Base-by-base conservation (phyloP, 2,888 invertebrate genomes). In the Epinotia brunnichana region DNA sequence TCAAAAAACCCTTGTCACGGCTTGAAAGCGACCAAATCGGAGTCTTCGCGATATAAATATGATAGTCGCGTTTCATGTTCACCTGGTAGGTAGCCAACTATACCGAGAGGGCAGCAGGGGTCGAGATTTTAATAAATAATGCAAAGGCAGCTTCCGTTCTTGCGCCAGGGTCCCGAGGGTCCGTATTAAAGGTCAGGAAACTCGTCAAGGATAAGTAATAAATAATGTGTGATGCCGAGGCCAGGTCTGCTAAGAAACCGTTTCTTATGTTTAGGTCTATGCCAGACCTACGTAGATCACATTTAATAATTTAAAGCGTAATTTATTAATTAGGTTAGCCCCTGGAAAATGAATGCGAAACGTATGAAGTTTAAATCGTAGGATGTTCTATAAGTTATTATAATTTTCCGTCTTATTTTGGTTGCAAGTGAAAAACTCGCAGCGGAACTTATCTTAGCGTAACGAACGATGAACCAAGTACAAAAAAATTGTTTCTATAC, bases 1-100 rank as follows among this genome's bases (percentile, higher is more conserved):
- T 90, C 85, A 86, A 85, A 81, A 63, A 82, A 88, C 90, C 90
- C 89, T 89, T 82, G 85, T 90, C 90, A 88, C 79, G 76, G 79
- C 82, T 85, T 81, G 83, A 85, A 84, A 83, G 82, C 82, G 79
- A 81, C 81, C 81, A 81, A 83, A 85, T 81, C 82, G 79, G 80
- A 74, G 77, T 81, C 79, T 81, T 80, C 81, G 77, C 21, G 80
- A 79, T 80, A 79, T 80, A 82, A 85, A 85, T 85, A 83, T 84
- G 80, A 83, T 82, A 82, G 79, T 79, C 79, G 77, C 72, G 74
- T 78, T 79, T 83, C 81, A 84, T 82, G 80, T 78, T 76, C 73
- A 70, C 80, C 80, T 81, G 77, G 80, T 82, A 80, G 74, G 74
- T 74, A 76, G 74, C 77, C 76, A 66, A 39, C 56, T 59, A 60